These are phyloP conservation scores for Dromaius novaehollandiae DNA, from an alignment of 2,113 vertebrate genomes.

Conservation along the genomic window DNA sequence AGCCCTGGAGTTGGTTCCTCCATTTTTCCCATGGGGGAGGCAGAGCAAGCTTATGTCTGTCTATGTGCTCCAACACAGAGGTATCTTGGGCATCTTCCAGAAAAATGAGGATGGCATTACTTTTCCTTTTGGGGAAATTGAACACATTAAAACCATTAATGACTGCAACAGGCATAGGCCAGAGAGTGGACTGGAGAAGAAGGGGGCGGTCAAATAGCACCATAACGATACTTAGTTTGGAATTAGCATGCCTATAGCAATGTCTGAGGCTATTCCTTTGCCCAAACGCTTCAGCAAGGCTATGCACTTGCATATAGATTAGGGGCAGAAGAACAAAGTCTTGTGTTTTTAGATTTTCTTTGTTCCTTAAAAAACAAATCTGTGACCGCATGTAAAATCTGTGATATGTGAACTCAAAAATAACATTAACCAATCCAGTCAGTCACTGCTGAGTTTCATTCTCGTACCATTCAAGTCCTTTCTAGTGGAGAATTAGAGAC, in stretches of 20 bases:
- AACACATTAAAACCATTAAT: background rate
- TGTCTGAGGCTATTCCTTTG: background rate
- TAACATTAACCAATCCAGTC: background rate
- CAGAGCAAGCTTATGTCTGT: background rate
- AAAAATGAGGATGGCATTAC: background rate
- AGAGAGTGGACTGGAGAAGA: background rate
- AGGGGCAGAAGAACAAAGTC: background rate
- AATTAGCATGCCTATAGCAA: background rate
- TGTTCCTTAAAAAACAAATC: background rate
- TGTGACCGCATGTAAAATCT: background rate
- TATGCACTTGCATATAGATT: fast-evolving
- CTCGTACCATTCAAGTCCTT: background rate
- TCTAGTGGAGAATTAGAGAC: background rate
- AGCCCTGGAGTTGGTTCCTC: background rate
- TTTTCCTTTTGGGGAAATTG: background rate
- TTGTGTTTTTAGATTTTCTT: background rate
- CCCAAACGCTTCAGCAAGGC: background rate
- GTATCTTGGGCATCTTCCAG: background rate
- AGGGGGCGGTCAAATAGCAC: background rate
- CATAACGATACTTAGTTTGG: background rate
- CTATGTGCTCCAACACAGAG: fast-evolving
- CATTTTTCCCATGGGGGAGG: background rate
- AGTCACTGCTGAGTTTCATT: background rate
- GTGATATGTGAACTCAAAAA: background rate
- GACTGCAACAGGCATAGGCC: background rate